Conservation (phyloP, 1,140 invertebrate genomes). For the Neodiprion lecontei region DNA sequence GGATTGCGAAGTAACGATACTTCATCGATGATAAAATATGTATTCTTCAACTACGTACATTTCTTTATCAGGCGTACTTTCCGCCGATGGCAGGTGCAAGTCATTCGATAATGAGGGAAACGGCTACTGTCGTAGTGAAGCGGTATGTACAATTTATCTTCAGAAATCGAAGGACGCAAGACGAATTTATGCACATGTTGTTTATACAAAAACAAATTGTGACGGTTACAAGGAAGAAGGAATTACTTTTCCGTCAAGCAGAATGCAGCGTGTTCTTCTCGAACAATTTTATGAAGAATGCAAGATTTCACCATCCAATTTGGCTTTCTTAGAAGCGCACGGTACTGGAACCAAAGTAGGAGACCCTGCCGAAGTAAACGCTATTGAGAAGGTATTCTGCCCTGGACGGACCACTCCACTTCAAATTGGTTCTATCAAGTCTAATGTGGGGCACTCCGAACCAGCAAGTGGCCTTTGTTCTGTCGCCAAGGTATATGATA, state of each 20-base stretch:
- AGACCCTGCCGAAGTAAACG: constrained; percentile 83
- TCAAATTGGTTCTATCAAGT: constrained; percentile 85
- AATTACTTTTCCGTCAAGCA: constrained; percentile 87
- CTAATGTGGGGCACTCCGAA: constrained; percentile 90
- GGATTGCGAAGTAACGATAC: no score
- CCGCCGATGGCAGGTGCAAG: constrained; percentile 81
- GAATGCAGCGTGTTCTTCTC: constrained; percentile 77
- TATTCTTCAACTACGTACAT: no score
- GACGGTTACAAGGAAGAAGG: constrained; percentile 80
- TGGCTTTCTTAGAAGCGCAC: constrained; percentile 87
- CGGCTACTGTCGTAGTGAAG: constrained; percentile 74
- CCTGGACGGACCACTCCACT: constrained; percentile 71
- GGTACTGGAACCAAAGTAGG: constrained; percentile 79
- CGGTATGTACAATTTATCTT: constrained; percentile 76
- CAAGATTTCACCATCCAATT: constrained; percentile 69
- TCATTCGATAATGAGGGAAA: constrained; percentile 82
- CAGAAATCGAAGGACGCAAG: constrained; percentile 66
- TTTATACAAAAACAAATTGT: constrained; percentile 80
- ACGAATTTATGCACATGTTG: constrained; percentile 71
- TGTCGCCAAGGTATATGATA: constrained; percentile 70
- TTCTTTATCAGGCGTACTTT: constrained; percentile 77
- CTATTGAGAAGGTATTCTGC: constrained; percentile 81
- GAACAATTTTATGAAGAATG: constrained; percentile 83
- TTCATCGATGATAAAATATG: no score
- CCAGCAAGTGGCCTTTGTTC: constrained; percentile 82